Conservation (phyloP, 2,113 vertebrate genomes). For the Bubo scandiacus region DNA sequence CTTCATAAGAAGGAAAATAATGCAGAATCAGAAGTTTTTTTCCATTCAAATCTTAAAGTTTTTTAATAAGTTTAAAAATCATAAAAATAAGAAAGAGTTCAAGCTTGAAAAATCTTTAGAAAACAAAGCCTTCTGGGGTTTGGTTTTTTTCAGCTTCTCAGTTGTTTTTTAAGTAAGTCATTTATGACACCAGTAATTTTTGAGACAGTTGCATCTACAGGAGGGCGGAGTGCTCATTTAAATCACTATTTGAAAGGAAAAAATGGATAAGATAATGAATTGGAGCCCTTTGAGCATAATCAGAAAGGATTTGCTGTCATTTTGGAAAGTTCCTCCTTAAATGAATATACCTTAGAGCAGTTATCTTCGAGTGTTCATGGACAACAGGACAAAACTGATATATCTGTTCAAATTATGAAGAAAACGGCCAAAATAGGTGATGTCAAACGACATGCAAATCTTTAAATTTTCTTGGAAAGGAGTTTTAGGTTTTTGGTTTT, state of each 20-base stretch:
- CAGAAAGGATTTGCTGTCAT: conserved; percentile 41
- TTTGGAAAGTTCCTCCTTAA: conserved; percentile 16
- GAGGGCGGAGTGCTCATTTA: neutral
- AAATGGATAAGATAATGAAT: neutral
- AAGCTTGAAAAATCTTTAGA: neutral
- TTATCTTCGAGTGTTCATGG: neutral
- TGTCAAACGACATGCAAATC: neutral
- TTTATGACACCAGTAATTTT: neutral
- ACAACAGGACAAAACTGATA: neutral
- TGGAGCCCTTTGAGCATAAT: neutral
- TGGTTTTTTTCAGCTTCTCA: neutral
- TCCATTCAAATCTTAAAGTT: neutral
- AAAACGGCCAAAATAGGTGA: neutral
- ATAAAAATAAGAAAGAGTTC: neutral
- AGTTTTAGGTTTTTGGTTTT: neutral
- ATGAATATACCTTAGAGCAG: neutral
- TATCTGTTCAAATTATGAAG: neutral
- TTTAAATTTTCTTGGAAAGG: neutral
- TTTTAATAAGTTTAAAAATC: neutral
- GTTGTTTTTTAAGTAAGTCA: neutral
- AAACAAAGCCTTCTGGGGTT: neutral
- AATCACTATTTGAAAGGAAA: neutral
- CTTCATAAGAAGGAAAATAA: neutral
- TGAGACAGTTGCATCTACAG: neutral
- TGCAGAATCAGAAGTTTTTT: neutral